Evolutionary conservation across 2,113 vertebrate genomes (phyloP), one percentile per base, ranked within the genome.

Genomic region (Riparia riparia): DNA sequence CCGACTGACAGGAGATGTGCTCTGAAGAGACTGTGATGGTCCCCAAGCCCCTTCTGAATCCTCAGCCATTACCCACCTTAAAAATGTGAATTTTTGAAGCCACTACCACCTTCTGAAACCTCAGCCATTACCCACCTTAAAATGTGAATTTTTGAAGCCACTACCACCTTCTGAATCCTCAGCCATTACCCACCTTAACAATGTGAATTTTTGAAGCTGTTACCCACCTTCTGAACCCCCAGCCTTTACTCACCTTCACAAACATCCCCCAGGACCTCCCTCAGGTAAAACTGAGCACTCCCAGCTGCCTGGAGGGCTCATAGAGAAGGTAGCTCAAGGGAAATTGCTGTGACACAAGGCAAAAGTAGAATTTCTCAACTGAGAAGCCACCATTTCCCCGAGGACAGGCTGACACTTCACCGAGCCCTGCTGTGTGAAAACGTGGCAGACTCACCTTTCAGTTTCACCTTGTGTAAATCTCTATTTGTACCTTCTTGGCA

Each of bases 401-500:
- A 74, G 76, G 45, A 50, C 54, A 66, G 72, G 51, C 45, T 65
- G 79, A 66, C 37, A 68, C 76, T 71, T n/a, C 72, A 14, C 32
- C 0, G 2, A 53, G 31, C n/a, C 82, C 56, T 25, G 50, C 82
- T 90, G 89, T 2, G 24, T 86, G 82, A 54, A 90, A 93, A 80
- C 2, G 50, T 15, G 91, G 69, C 81, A 87, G 57, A 51, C 47
- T 83, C 77, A 93, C 54, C 84, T 86, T 84, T 86, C 1, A 0
- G 32, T 69, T 94, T 90, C 94, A 96, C 91, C 89, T 95, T 82
- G 72, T 87, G 83, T 37, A 95, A 73, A 74, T 79, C 81, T 92
- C 72, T 92, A 61, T 82, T 84, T 94, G 83, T 95, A 74, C 65
- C 69, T 93, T n/a, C 44, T 24, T 97, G 93, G 93, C 93, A 95